Base-by-base conservation (phyloP, 1,140 invertebrate genomes). In the Nephila pilipes region DNA sequence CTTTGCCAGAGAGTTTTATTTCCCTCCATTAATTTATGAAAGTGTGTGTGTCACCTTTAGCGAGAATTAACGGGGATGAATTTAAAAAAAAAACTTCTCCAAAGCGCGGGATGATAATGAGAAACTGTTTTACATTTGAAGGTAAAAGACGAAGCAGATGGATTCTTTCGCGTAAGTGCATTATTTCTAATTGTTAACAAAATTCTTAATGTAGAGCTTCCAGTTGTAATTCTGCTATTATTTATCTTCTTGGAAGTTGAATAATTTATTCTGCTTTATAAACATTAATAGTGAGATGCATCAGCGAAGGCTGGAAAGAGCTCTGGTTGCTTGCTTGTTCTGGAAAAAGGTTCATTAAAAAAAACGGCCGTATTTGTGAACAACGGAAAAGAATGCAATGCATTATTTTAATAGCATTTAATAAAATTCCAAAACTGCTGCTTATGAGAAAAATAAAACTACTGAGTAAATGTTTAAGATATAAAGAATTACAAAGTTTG, bases 11-110 rank as follows among this genome's bases (percentile, higher is more conserved):
- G 18, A 36, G 36, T 87, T 93, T 93, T 79, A 87, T 93, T 93
- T 80, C 83, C 63, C 14, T 60, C 58, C 91, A 93, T 93, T 93
- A 93, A 93, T 93, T 93, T 93, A 87, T 93, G 91, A 60, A 87
- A 54, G 18, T 55, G 79, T 55, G 63, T 87, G 90, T 92, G 83
- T 87, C 91, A 87, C 91, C 85, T 87, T 87, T 75, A 32, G 38
- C 65, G 29, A 46, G 55, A 90, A 79, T 90, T 90, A 87, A 87
- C 55, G 85, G 55, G 69, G 29, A 75, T 75, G 69, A 75, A 75
- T 75, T 75, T 36, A 6, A 38, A 36, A 54, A 75, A 54, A 20
- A n/a, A 83, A n/a, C 14, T n/a, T 46, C 46, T 46, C 65, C n/a
- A 29, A 32, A 55, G 54, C 46, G 65, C 32, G 55, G 89, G 38